Conservation (phyloP, 2,797 vertebrate genomes). For the Sebastes trivittatus region DNA sequence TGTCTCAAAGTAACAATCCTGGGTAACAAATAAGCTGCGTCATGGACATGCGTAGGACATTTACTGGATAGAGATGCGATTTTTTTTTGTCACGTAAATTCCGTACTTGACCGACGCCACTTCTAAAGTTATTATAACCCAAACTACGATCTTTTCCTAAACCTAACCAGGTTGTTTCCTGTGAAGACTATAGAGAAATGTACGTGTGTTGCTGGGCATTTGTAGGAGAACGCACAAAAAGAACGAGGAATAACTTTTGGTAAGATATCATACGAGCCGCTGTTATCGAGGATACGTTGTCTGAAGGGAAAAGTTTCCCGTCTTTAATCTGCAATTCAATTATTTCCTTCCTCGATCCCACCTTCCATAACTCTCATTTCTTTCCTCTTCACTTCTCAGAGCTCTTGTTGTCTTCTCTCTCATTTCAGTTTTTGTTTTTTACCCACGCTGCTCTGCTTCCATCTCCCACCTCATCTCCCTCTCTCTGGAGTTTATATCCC, state of each 20-base stretch:
- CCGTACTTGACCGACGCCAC: no score
- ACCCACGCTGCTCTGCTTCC: conserved; percentile 12
- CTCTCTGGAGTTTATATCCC: conserved; percentile 32
- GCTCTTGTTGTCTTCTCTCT: not conserved
- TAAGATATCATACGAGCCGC: not conserved
- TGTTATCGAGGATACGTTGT: no score
- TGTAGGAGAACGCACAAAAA: not conserved
- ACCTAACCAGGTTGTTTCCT: not conserved
- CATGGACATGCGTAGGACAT: not conserved
- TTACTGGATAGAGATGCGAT: not conserved
- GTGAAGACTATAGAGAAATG: not conserved
- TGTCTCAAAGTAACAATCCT: no score
- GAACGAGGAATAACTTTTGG: not conserved
- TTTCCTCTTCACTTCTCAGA: not conserved
- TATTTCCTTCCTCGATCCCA: not conserved
- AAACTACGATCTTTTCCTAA: no score
- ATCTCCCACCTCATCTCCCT: conserved; percentile 1
- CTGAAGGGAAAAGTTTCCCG: not conserved
- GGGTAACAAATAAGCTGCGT: not conserved
- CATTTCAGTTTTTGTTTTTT: not conserved
- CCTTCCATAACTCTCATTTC: not conserved
- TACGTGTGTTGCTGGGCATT: accelerated
- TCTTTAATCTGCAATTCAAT: not conserved
- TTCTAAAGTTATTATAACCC: no score
- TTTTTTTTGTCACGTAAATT: no score